phyloP scores from a whole-genome alignment of 1,140 invertebrate genomes.

The Bombus sylvicola region DNA sequence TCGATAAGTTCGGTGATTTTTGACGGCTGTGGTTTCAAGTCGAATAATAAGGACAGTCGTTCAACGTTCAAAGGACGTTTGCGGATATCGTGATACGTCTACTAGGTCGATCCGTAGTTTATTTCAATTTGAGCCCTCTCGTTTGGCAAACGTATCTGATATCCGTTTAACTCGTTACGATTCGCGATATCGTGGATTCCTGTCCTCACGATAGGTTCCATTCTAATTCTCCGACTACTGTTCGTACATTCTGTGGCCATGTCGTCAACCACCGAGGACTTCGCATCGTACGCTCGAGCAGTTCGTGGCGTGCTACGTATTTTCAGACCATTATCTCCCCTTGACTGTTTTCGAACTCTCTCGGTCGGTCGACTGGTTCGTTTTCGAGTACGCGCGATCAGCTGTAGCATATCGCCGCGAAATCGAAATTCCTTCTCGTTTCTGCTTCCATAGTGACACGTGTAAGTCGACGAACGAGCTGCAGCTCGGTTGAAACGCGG shows the following conservation, averaged over 20 bases:
- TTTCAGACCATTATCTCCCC: neutral
- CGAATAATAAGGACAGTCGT: neutral
- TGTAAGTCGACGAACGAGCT: slow-evolving; percentile 11
- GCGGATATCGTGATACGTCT: neutral
- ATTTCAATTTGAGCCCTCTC: slow-evolving; percentile 63
- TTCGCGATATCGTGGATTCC: slow-evolving; percentile 23
- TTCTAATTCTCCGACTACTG: slow-evolving; percentile 41
- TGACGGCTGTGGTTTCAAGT: neutral
- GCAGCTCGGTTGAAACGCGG: neutral
- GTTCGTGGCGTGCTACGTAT: no score
- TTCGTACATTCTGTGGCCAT: slow-evolving; percentile 42
- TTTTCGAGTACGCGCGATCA: slow-evolving; percentile 49
- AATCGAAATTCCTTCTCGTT: slow-evolving; percentile 54
- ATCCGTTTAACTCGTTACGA: slow-evolving; percentile 58
- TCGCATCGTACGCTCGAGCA: no score
- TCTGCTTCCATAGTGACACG: neutral
- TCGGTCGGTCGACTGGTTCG: neutral
- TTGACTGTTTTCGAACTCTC: neutral
- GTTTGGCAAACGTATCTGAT: neutral
- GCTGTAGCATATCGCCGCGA: slow-evolving; percentile 15
- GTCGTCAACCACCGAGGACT: slow-evolving; percentile 13
- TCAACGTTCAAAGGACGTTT: neutral
- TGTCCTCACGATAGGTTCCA: no score
- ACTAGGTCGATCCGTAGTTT: slow-evolving; percentile 40
- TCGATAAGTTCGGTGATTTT: neutral